These are phyloP conservation scores for Molanna angustata DNA, from an alignment of 2,888 invertebrate species.

Conservation along the genomic window DNA sequence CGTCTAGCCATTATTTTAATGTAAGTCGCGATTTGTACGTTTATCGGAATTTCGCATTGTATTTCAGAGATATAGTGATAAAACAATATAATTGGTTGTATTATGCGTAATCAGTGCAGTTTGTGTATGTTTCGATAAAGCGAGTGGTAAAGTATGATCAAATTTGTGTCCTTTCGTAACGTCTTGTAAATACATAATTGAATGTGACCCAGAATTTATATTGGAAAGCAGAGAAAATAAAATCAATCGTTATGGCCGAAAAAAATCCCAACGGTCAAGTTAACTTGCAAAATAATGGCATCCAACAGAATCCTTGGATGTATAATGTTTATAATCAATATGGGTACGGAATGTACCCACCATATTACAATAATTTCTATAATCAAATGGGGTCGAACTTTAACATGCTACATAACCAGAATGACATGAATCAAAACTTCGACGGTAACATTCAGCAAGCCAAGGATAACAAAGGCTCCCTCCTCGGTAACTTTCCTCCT, in stretches of 20 bases:
- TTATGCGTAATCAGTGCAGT: no score
- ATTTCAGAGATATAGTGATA: no score
- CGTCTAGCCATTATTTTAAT: no score
- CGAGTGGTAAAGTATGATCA: no score
- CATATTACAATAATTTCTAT: constrained; percentile 49
- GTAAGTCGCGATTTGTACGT: no score
- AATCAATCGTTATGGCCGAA: constrained; percentile 14
- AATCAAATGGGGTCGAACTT: constrained; percentile 43
- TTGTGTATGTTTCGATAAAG: no score
- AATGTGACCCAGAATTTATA: no score
- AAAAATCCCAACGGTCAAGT: constrained; percentile 18
- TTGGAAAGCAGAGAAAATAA: not conserved
- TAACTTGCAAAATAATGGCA: constrained; percentile 16
- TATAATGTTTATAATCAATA: constrained; percentile 47
- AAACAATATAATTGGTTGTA: no score
- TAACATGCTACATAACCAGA: constrained; percentile 34
- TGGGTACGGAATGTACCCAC: constrained; percentile 50
- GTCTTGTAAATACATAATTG: no score
- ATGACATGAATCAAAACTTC: constrained; percentile 11
- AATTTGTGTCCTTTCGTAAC: no score
- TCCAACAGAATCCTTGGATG: constrained; percentile 41
- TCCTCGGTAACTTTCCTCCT: constrained; percentile 36
- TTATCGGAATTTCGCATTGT: no score
- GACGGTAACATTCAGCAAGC: constrained; percentile 32
- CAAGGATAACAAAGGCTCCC: constrained; percentile 33